Base-by-base conservation (phyloP, 2,113 vertebrate species). In the Hyla sarda region DNA sequence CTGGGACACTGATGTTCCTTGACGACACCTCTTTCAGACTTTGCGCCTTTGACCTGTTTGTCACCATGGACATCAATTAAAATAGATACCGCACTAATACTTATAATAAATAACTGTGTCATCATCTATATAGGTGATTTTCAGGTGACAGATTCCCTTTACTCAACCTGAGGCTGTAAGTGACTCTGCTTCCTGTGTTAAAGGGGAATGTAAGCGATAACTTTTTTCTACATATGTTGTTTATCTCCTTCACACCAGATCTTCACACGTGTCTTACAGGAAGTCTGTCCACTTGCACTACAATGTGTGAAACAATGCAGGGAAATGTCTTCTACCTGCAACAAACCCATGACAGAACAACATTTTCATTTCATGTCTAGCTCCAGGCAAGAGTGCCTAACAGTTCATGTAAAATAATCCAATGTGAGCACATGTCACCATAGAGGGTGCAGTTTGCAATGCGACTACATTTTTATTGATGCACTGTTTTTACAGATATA, bases 241-340 rank as follows among this genome's bases (percentile, higher is more conserved):
- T 74, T 74, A 45, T 41, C 5, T 73, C 71, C 23, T 25, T 74
- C 23, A 74, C 37, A 74, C 72, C 72, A 47, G 12, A 48, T 74
- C 30, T 79, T 56, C 9, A 37, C 32, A 58, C 52, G 21, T 78
- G 76, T 79, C 52, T 56, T 37, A 58, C 19, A 17, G 76, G 52
- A 79, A 58, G 76, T 14, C 11, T 7, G 32, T 34, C 17, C 76
- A 54, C 52, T 56, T 56, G 76, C 76, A 58, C 30, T 58, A 78
- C 76, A 78, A 54, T 77, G 74, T 77, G 16, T 32, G 17, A 30
- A 52, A 77, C 75, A 77, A 79, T 79, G 32, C 10, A 56, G 76
- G 52, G 52, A 41, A 41, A 41, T 77, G 47, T 52, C 47, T 77
- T 77, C 56, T 34, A 34, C 48, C 28, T 10, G 52, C 28, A 54